Evolutionary conservation across 1,140 invertebrate species (phyloP).

Genomic region (Arion vulgaris): DNA sequence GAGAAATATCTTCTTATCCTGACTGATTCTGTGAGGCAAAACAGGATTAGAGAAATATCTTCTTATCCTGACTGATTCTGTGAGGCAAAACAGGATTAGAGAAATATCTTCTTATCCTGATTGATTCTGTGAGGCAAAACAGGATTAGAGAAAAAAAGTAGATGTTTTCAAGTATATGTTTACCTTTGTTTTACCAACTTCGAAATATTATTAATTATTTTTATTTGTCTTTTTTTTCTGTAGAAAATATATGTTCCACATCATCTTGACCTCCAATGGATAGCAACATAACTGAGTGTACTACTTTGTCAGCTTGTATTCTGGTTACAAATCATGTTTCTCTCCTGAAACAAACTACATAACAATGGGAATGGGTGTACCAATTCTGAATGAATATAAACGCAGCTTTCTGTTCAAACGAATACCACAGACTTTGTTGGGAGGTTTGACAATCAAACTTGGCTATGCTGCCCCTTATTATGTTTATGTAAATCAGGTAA

Average conservation of each 20-base stretch:
- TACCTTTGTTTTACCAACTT: no score
- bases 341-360: background rate
- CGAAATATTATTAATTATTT: background rate
- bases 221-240: background rate
- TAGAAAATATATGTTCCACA: background rate
- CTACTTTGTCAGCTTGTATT: background rate
- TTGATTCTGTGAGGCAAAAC: no score
- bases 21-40: no score
- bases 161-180: no score
- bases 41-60: no score
- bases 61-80: no score
- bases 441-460: slow-evolving; percentile 69
- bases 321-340: background rate
- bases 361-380: slow-evolving; percentile 67
- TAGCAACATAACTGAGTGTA: background rate
- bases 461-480: slow-evolving; percentile 66
- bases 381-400: slow-evolving; percentile 74
- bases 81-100: no score
- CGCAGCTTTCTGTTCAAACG: slow-evolving; percentile 71
- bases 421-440: slow-evolving; percentile 72
- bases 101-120: no score
- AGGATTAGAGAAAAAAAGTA: no score
- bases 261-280: background rate
- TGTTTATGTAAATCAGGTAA: slow-evolving; percentile 68
- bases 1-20: no score